phyloP scores from a whole-genome alignment of 2,113 vertebrate species.

The Microtus pennsylvanicus region DNA sequence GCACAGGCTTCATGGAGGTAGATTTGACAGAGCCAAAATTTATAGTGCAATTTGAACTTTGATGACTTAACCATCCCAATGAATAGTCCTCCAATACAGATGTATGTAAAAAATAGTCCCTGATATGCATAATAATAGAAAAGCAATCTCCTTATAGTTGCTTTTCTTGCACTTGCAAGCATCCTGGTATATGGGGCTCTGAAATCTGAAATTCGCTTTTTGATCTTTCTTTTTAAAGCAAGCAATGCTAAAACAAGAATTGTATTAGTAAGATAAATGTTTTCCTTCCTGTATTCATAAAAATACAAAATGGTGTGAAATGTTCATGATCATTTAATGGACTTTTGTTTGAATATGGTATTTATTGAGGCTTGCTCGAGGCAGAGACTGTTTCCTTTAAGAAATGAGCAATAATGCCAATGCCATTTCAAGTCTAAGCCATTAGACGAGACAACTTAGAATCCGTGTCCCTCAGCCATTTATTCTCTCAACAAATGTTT shows the following conservation, averaged over 20 bases:
- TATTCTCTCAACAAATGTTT: slow-evolving; percentile 32
- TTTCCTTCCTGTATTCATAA: background rate
- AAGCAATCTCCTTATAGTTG: background rate
- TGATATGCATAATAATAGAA: background rate
- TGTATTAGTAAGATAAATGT: background rate
- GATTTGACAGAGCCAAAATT: background rate
- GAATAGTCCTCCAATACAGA: background rate
- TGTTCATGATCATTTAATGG: background rate
- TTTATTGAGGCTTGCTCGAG: slow-evolving; percentile 7
- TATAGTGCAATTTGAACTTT: background rate
- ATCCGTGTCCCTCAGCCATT: background rate
- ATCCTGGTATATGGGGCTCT: background rate
- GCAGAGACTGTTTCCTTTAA: background rate
- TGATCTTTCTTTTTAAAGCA: background rate
- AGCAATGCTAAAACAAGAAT: background rate
- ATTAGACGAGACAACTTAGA: background rate
- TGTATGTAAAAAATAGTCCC: background rate
- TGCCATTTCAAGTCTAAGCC: slow-evolving; percentile 57
- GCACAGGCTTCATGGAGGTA: background rate
- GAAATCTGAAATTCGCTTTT: background rate
- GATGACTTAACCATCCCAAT: background rate
- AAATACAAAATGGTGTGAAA: background rate
- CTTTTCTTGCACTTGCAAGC: background rate
- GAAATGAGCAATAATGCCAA: slow-evolving; percentile 26
- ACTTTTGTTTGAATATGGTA: slow-evolving; percentile 26